Evolutionary conservation across 2,888 invertebrate species (phyloP), one percentile per base, ranked within the genome.

Genomic region (Thera britannica): DNA sequence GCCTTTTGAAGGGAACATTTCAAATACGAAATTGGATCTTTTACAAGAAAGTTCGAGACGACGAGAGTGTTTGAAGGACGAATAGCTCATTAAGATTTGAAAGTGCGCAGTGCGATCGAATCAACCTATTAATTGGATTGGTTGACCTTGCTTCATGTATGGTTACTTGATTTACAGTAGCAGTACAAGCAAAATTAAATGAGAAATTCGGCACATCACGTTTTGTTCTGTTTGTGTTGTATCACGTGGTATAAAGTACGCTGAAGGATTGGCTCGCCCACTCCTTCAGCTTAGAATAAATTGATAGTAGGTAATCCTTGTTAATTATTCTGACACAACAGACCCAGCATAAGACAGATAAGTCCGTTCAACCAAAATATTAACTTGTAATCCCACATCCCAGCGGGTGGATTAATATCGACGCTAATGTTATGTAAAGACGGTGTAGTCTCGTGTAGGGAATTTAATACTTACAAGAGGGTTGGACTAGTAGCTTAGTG

Each of bases 341-440:
- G 58, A 49, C 57, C 68, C 64, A 55, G 38, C 62, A 56, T 68
- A 58, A 59, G 54, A 54, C 41, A 67, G 67, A 65, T 70, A 64
- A 68, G 66, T 58, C 62, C 65, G 67, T 65, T 65, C 67, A 67
- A 64, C 65, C 74, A 68, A 74, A 72, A 71, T 71, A 74, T 71
- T 72, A 71, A 71, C 63, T 66, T 71, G 65, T 72, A 74, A 74
- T 74, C 74, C 73, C 61, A 35, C 57, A 58, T 35, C 49, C 64
- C 67, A 38, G 51, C 51, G 54, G 7, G 35, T 23, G 64, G 71
- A 71, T 74, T 74, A 65, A 58, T 67, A 64, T 41, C 35, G 58
- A 65, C 36, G 46, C 8, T 62, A 55, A 65, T 68, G 54, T 59
- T 58, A 65, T 68, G 68, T 61, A 58, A 66, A 64, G 63, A 55